Evolutionary conservation across 2,113 vertebrate genomes (phyloP).

Genomic region (Ciconia stormi): DNA sequence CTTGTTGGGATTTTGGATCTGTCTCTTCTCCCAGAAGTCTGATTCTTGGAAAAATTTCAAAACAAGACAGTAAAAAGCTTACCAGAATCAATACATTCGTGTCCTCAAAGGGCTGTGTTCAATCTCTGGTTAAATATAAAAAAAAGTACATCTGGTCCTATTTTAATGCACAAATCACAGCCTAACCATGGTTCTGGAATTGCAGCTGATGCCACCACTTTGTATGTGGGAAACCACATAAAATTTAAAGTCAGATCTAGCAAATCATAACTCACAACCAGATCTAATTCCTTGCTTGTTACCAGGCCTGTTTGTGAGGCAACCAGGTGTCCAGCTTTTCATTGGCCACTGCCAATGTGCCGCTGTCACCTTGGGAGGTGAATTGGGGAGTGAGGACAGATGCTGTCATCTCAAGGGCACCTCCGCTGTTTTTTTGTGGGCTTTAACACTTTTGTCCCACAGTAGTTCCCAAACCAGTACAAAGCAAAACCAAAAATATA

Average conservation of each 20-base stretch:
- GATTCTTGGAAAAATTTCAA: conserved; percentile 21
- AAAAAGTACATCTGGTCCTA: not conserved
- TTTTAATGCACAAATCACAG: not conserved
- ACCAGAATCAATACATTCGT: conserved; percentile 30
- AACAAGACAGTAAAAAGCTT: not conserved
- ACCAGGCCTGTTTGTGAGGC: not conserved
- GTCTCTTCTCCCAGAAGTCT: not conserved
- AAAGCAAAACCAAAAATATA: not conserved
- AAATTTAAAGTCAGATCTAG: not conserved
- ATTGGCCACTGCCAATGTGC: not conserved
- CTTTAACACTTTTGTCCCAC: not conserved
- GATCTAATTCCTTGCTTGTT: not conserved
- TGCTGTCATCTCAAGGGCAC: not conserved
- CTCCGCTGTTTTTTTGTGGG: not conserved
- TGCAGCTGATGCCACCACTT: not conserved
- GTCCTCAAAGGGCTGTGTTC: not conserved
- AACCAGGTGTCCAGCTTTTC: not conserved
- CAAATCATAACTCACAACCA: not conserved
- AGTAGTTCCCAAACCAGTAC: not conserved
- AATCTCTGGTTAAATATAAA: not conserved
- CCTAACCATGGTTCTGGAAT: not conserved
- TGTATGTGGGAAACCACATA: not conserved
- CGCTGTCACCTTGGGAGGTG: not conserved
- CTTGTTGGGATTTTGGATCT: not conserved
- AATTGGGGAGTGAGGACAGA: not conserved